A percentile compares a stretch with the other conserved stretches of the same genome.
phyloP scores from a whole-genome alignment of 1,140 invertebrate species.

The Colletes gigas region DNA sequence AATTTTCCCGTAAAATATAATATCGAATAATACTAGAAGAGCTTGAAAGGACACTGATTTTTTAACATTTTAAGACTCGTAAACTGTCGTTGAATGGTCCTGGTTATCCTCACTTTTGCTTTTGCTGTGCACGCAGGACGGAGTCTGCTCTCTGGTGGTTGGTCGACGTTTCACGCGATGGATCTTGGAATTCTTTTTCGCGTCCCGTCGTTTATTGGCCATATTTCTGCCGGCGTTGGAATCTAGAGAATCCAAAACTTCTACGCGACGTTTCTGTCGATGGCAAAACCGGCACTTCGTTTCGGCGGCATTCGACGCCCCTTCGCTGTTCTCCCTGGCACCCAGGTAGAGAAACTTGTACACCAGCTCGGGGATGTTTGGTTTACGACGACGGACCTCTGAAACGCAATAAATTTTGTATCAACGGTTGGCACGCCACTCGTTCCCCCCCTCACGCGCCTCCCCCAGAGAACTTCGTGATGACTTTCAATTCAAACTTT shows the following conservation, averaged over 20 bases:
- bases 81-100: neutral
- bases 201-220: constrained; percentile 14
- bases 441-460: neutral
- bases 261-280: neutral
- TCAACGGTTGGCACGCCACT: neutral
- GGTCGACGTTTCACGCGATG: neutral
- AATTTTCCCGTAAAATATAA: too few relatives aligned
- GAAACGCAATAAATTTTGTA: neutral
- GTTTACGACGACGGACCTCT: constrained; percentile 41
- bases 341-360: constrained; percentile 44
- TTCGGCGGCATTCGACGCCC: neutral
- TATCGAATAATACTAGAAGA: too few relatives aligned
- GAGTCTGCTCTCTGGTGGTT: constrained; percentile 7
- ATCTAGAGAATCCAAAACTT: constrained; percentile 29
- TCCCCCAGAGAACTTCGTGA: too few relatives aligned
- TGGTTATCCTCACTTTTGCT: constrained; percentile 22
- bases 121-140: constrained; percentile 13
- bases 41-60: too few relatives aligned
- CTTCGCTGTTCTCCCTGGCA: neutral
- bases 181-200: constrained; percentile 12
- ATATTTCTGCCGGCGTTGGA: constrained; percentile 4
- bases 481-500: too few relatives aligned
- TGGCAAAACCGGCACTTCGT: constrained; percentile 19
- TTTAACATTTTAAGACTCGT: too few relatives aligned
- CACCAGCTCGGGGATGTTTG: constrained; percentile 40